These are phyloP conservation scores for Falco rusticolus DNA, from an alignment of 2,797 vertebrate species.

Conservation along the genomic window DNA sequence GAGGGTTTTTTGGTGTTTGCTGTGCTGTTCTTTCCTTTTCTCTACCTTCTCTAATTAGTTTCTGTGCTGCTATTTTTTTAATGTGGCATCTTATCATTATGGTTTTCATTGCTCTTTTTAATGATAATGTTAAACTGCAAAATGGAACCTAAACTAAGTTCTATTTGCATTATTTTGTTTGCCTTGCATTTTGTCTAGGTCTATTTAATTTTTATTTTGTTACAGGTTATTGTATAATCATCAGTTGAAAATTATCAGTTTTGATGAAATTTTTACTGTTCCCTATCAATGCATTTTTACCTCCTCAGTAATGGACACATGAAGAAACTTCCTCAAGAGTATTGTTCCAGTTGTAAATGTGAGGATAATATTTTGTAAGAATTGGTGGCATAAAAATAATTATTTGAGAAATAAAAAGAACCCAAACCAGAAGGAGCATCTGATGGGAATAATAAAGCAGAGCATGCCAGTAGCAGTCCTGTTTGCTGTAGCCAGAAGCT, in stretches of 20 bases:
- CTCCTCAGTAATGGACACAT: background rate
- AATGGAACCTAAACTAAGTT: background rate
- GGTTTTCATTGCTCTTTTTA: background rate
- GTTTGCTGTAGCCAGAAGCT: background rate
- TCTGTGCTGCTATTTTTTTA: background rate
- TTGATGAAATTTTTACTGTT: background rate
- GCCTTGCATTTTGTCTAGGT: background rate
- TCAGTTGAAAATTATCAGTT: background rate
- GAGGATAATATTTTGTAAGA: background rate
- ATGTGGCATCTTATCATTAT: background rate
- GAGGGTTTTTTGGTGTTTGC: background rate
- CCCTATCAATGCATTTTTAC: background rate
- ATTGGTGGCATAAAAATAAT: conserved; percentile 4
- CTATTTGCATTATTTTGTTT: background rate
- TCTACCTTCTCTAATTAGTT: background rate
- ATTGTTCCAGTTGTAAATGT: background rate
- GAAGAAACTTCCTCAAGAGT: background rate
- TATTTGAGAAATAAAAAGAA: background rate
- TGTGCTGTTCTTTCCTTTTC: background rate
- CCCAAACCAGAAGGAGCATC: background rate
- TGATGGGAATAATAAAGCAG: background rate
- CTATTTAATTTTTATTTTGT: conserved; percentile 16
- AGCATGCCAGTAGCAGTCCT: background rate
- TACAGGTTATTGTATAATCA: background rate
- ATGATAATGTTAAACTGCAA: background rate